Evolutionary conservation across 2,888 invertebrate species (phyloP).

Genomic region (Malthinus flaveolus): DNA sequence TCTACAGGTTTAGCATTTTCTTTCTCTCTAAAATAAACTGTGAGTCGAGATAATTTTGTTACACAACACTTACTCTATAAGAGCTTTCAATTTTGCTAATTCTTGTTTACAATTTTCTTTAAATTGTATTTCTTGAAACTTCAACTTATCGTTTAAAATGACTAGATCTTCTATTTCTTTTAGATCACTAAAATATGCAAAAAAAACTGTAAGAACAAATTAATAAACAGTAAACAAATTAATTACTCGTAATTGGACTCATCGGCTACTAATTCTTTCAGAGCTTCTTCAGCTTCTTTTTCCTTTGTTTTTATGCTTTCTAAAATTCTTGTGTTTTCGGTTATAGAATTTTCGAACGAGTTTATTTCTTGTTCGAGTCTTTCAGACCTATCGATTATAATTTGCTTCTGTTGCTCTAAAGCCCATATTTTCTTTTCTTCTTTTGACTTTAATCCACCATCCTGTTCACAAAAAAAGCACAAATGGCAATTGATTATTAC

Average conservation of each 20-base stretch:
- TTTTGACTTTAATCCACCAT: slow-evolving; percentile 45
- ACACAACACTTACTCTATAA: slow-evolving; percentile 49
- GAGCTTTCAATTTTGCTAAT: slow-evolving; percentile 58
- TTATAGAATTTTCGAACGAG: slow-evolving; percentile 49
- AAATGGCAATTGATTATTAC: not conserved
- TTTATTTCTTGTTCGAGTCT: slow-evolving; percentile 56
- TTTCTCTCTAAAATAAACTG: slow-evolving; percentile 52
- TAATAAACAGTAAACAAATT: not conserved
- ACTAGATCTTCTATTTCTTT: slow-evolving; percentile 65
- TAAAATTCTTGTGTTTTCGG: slow-evolving; percentile 43
- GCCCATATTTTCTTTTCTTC: slow-evolving; percentile 44
- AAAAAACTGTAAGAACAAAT: slow-evolving; percentile 5
- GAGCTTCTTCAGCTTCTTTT: slow-evolving; percentile 50
- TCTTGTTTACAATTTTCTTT: slow-evolving; percentile 74
- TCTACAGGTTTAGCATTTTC: slow-evolving; percentile 54
- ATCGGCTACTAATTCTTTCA: slow-evolving; percentile 55
- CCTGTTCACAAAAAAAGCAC: slow-evolving; percentile 33
- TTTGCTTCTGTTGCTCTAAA: slow-evolving; percentile 46
- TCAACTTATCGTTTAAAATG: slow-evolving; percentile 70
- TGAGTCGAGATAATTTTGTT: slow-evolving; percentile 17
- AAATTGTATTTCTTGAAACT: slow-evolving; percentile 72
- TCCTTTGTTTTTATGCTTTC: slow-evolving; percentile 46
- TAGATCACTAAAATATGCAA: slow-evolving; percentile 41
- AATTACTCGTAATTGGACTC: slow-evolving; percentile 58
- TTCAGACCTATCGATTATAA: slow-evolving; percentile 49